Evolutionary conservation across 1,140 invertebrate species (phyloP), one percentile per base, ranked within the genome.

Genomic region (Lasioglossum albipes): DNA sequence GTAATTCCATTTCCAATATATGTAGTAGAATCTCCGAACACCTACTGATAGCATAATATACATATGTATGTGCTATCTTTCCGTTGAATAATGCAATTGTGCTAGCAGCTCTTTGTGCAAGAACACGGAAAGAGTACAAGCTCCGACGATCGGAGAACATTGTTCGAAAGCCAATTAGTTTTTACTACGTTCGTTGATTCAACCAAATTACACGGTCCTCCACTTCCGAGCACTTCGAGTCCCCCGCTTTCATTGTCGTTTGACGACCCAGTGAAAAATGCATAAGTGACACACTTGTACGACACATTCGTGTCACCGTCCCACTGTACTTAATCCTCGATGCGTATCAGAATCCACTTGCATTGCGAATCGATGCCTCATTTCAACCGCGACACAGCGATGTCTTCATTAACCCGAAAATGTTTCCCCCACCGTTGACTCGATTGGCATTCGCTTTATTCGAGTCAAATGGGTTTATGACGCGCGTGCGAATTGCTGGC

Each of bases 111-210:
- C 31, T 36, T 65, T 41, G 62, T 20, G 3, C 27, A 12, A 31
- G 10, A 41, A 7, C 31, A 9, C 2, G 18, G 7, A 41, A 20
- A 65, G 16, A 20, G 18, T 20, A 27, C 6, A n/a, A n/a, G 7
- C 2, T 20, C 31, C 31, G 18, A 36, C 22, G 2, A 64, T n/a
- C 7, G 57, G 6, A 7, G 2, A 16, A 45, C 31, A 57, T 22
- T 20, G 22, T 45, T n/a, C 16, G 18, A 16, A n/a, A 59, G 52
- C 22, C 41, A 76, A 76, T 76, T 76, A 69, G 69, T 76, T 62
- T 62, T 41, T 6, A 45, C 12, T 42, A 12, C 42, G 22, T 68
- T 27, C 22, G 42, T n/a, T 9, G 67, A 22, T 52, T 52, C 22
- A 7, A 68, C n/a, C 7, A 22, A n/a, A 42, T 16, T 27, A 49